Percentiles rank a stretch among this genome's conserved stretches.
These are phyloP conservation scores for Myiagra hebetior DNA, from an alignment of 2,113 vertebrate genomes.

Conservation along the genomic window DNA sequence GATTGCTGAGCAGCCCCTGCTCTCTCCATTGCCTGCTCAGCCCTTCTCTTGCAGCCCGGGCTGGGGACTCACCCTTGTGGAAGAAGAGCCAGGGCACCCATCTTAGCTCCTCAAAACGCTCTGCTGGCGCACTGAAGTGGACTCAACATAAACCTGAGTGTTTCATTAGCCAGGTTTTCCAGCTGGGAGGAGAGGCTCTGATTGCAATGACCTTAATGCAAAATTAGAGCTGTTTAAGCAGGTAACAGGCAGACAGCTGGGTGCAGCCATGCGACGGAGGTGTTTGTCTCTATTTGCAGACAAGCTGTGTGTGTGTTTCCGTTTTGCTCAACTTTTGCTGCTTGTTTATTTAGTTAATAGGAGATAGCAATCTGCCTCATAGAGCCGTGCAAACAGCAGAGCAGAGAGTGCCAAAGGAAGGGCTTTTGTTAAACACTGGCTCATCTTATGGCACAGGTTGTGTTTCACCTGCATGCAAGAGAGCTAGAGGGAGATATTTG, in stretches of 20 bases:
- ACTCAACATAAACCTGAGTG: not conserved
- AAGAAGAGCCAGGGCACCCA: not conserved
- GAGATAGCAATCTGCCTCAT: conserved; percentile 24
- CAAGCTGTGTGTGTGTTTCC: conserved; percentile 33
- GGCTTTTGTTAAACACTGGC: not conserved
- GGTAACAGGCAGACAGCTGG: conserved; percentile 53
- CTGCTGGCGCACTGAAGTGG: accelerated
- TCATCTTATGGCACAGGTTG: not conserved
- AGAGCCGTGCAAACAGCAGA: not conserved
- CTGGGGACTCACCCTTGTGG: accelerated
- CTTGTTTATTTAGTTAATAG: conserved; percentile 58
- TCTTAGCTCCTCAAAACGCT: not conserved
- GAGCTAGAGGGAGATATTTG: not conserved
- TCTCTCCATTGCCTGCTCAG: accelerated
- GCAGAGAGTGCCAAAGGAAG: not conserved
- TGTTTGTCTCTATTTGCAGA: conserved; percentile 52
- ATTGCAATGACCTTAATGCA: not conserved
- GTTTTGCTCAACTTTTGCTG: conserved; percentile 42
- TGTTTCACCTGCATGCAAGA: not conserved
- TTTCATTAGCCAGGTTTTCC: conserved; percentile 32
- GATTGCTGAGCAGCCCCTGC: not conserved
- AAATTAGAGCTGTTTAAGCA: conserved; percentile 50
- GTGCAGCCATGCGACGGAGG: conserved; percentile 17
- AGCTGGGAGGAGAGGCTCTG: not conserved
- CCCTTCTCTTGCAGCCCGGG: accelerated